These are phyloP conservation scores for Anoplolepis gracilipes DNA, from an alignment of 1,140 invertebrate genomes.

Conservation along the genomic window DNA sequence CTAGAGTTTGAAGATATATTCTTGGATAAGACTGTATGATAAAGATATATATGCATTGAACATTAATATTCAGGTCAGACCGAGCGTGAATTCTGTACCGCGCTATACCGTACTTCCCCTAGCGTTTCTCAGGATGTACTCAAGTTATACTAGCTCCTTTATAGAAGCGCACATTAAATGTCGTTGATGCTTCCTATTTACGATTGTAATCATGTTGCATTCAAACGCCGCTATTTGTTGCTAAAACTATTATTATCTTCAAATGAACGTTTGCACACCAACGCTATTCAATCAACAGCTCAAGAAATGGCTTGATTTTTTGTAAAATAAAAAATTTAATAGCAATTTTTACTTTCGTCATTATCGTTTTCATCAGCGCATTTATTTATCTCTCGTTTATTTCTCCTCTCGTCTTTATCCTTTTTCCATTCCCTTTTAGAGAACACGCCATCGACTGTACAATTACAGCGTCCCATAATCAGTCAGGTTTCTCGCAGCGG, in stretches of 20 bases:
- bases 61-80: conserved; percentile 69
- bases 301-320: background rate
- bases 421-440: background rate
- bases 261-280: background rate
- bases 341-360: background rate
- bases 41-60: conserved; percentile 64
- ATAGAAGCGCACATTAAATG: conserved; percentile 27
- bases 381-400: background rate
- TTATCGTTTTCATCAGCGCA: background rate
- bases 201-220: conserved; percentile 27
- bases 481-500: conserved; percentile 28
- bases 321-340: background rate
- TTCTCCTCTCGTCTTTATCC: background rate
- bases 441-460: background rate
- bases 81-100: conserved; percentile 60
- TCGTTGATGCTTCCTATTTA: conserved; percentile 37
- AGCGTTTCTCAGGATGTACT: conserved; percentile 49
- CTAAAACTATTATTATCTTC: background rate
- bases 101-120: background rate
- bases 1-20: conserved; percentile 42
- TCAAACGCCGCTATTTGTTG: background rate
- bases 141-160: conserved; percentile 39
- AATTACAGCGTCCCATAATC: conserved; percentile 64
- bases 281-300: background rate
- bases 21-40: conserved; percentile 49